These are phyloP conservation scores for Polymixis flavicincta DNA, from an alignment of 2,888 invertebrate species.

Conservation along the genomic window DNA sequence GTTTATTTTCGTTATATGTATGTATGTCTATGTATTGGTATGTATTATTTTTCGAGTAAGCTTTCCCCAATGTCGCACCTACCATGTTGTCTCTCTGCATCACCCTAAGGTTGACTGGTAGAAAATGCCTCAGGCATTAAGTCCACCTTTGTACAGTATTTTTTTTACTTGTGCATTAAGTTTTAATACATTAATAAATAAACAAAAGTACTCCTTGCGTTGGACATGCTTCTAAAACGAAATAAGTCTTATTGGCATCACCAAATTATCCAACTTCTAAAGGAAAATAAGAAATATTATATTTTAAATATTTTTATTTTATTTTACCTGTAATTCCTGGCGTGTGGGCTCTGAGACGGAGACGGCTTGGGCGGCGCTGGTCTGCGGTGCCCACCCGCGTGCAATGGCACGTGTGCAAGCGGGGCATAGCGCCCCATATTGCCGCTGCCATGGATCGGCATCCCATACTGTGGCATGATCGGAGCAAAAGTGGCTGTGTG, in stretches of 20 bases:
- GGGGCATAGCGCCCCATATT: slow-evolving; percentile 88
- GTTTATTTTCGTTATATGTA: too few relatives aligned
- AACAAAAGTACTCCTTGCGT: slow-evolving; percentile 1
- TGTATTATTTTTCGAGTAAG: too few relatives aligned
- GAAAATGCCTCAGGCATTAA: too few relatives aligned
- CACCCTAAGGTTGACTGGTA: too few relatives aligned
- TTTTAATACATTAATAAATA: too few relatives aligned
- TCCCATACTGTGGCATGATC: slow-evolving; percentile 84
- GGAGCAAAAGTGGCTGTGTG: slow-evolving; percentile 86
- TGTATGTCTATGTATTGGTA: too few relatives aligned
- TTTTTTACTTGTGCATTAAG: too few relatives aligned
- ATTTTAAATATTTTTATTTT: neutral
- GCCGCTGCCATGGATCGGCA: slow-evolving; percentile 83
- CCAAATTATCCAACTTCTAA: neutral
- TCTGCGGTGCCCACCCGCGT: slow-evolving; percentile 87
- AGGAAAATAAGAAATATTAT: neutral
- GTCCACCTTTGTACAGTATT: too few relatives aligned
- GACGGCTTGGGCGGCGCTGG: slow-evolving; percentile 88
- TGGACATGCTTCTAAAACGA: neutral
- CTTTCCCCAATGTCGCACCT: too few relatives aligned
- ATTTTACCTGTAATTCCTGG: slow-evolving; percentile 88
- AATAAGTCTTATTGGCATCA: neutral
- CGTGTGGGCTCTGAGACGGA: slow-evolving; percentile 89
- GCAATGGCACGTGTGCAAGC: slow-evolving; percentile 90
- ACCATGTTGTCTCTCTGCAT: too few relatives aligned